Percentiles rank a stretch among this genome's conserved stretches.
Conservation (phyloP, 2,888 invertebrate species). For the Troides aeacus region DNA sequence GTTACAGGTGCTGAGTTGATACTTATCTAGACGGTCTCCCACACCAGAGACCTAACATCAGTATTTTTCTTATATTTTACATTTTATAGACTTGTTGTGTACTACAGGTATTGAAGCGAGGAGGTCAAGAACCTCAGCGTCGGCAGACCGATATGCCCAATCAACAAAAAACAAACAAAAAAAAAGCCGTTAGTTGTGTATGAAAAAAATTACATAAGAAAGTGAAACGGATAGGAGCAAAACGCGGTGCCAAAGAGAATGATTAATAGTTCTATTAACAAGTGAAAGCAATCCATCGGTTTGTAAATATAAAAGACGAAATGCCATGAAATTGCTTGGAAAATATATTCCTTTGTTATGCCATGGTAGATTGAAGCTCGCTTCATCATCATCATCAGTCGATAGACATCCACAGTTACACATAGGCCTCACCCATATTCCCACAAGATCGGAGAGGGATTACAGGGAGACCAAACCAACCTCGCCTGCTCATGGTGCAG, state of each 20-base stretch:
- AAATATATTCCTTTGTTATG: not conserved
- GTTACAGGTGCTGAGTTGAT: too few relatives aligned
- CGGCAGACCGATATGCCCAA: not conserved
- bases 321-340: slow-evolving; percentile 17
- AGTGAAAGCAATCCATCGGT: slow-evolving; percentile 20
- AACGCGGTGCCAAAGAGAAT: slow-evolving; percentile 9
- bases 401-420: too few relatives aligned
- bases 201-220: slow-evolving; percentile 26
- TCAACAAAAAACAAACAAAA: slow-evolving; percentile 9
- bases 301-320: slow-evolving; percentile 10
- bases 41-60: too few relatives aligned
- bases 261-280: slow-evolving; percentile 27
- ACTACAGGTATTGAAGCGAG: not conserved
- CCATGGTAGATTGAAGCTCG: not conserved
- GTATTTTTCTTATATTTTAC: too few relatives aligned
- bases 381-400: too few relatives aligned
- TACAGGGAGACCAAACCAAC: too few relatives aligned
- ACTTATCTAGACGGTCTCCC: too few relatives aligned
- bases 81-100: too few relatives aligned
- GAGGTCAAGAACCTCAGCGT: slow-evolving; percentile 20
- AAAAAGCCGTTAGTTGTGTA: not conserved
- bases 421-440: too few relatives aligned
- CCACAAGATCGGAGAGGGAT: too few relatives aligned
- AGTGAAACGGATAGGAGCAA: slow-evolving; percentile 21
- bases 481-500: too few relatives aligned